Evolutionary conservation across 64 coral and sea anemone genomes (phyloP), one percentile per base, ranked within the genome.

Genomic region (Trachythela sp.): DNA sequence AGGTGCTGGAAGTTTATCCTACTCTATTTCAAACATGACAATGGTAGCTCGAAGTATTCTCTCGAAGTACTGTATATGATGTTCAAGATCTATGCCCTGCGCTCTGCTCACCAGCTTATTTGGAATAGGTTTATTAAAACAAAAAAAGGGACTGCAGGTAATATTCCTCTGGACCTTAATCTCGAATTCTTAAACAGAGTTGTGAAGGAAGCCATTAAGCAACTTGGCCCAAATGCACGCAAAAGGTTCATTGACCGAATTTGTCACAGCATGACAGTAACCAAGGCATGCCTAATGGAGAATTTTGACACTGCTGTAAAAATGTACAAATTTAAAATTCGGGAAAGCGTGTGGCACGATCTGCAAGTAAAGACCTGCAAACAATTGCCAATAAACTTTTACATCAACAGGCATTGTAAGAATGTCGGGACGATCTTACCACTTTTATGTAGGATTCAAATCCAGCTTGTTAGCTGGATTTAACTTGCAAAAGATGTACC

Each of bases 161-260:
- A 80, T 36, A 80, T 80, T 40, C 33, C 75, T 40, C 38, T 80
- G 2, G 75, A 80, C 38, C 31, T 80, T 9, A 80, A 80, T 22
- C 75, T 80, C 9, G 75, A 80, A 30, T 80, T 80, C 20, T 36
- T 80, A 80, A 80, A 80, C 75, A 35, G 75, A 40, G 75, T 80
- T 36, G 75, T 80, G 4, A 80, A 80, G 34, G 75, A 80, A 40
- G 75, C 33, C 6, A 34, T 80, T 15, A 80, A 80, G 34, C 32
- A 80, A 80, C 32, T 80, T 34, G 75, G 75, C 9, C 33, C 75
- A 80, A 80, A 80, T 80, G 75, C 75, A 80, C 32, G 75, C 33
- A 80, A 80, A 18, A 35, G 33, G 9, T 80, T 29, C 8, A 80
- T 80, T 80, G 75, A 80, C 20, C 30, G 75, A 30, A 40, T 80